These are phyloP conservation scores for Atopsyche davidsoni DNA, from an alignment of 1,140 invertebrate species.

Conservation along the genomic window DNA sequence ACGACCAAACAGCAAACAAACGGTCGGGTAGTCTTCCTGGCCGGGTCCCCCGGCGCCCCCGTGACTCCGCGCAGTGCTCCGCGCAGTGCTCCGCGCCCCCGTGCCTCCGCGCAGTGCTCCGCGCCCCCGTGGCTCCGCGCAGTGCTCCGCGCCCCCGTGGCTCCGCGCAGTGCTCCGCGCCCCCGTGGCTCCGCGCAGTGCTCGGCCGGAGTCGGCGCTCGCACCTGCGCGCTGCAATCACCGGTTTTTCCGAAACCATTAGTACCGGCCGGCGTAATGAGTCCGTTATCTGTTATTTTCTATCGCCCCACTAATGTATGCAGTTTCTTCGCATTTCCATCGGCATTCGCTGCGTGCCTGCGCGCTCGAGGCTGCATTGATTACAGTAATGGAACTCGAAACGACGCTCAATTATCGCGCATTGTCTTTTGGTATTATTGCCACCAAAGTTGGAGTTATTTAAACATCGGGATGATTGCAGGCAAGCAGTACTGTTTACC, in stretches of 20 bases:
- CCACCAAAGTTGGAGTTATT: no score
- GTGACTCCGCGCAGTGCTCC: neutral
- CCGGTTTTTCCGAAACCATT: constrained; percentile 20
- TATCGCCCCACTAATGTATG: neutral
- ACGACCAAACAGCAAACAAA: no score
- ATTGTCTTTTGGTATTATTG: no score
- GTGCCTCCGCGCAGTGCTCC: neutral
- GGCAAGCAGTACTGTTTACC: no score
- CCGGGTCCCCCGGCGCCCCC: no score
- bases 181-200: neutral
- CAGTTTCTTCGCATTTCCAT: neutral
- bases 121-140: neutral
- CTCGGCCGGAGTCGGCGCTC: neutral
- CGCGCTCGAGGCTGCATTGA: no score
- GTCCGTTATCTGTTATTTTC: neutral
- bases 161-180: neutral
- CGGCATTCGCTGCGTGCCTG: neutral
- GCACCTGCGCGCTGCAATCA: constrained; percentile 13
- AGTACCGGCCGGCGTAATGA: constrained; percentile 13
- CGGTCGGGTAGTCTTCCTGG: no score
- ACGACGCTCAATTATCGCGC: no score
- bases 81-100: neutral
- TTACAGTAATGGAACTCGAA: no score
- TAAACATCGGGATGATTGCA: no score
- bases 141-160: neutral